Base-by-base conservation (phyloP, 2,888 invertebrate species). In the Hydrotaea diabolus region DNA sequence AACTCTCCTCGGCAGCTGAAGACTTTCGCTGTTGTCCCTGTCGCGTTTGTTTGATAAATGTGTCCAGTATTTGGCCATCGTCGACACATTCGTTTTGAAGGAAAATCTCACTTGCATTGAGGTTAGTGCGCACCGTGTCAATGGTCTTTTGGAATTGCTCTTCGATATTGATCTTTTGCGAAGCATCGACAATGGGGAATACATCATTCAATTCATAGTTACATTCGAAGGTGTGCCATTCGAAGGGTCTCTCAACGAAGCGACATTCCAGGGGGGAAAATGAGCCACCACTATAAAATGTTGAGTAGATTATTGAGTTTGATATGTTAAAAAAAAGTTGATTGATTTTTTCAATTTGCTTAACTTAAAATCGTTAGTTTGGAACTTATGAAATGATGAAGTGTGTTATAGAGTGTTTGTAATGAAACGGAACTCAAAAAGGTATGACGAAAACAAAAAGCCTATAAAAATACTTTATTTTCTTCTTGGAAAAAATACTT, bases 191-290 rank as follows among this genome's bases (percentile, higher is more conserved):
- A 23, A 97, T 94, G 74, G 96, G 95, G 90, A 96, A 95, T 15
- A 95, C 92, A 88, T 96, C 95, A 92, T 97, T 96, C 90, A 97
- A 93, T 87, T 96, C 95, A 89, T 96, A 95, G 88, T 94, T 94
- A 86, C 96, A 95, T 89, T 97, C 96, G 26, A 98, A 91, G 86
- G 95, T 94, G 87, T 95, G 94, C 97, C 97, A 98, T 86, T 94
- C 95, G 23, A 95, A 95, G 0, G 94, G 91, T 89, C 95, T 95
- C 0, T 95, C 93, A 87, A 95, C 93, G 90, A 96, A 96, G 90
- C 96, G 97, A 94, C 96, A 95, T 26, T 97, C 97, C 31, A 95
- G 95, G 11, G 95, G 95, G 86, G 95, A 49, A 94, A 94, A 89
- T 0, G 88, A 88, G 64, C 90, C 90, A 11, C 91, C 96, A 74